These are phyloP conservation scores for Idaea biselata DNA, from an alignment of 2,888 invertebrate species.

Conservation along the genomic window DNA sequence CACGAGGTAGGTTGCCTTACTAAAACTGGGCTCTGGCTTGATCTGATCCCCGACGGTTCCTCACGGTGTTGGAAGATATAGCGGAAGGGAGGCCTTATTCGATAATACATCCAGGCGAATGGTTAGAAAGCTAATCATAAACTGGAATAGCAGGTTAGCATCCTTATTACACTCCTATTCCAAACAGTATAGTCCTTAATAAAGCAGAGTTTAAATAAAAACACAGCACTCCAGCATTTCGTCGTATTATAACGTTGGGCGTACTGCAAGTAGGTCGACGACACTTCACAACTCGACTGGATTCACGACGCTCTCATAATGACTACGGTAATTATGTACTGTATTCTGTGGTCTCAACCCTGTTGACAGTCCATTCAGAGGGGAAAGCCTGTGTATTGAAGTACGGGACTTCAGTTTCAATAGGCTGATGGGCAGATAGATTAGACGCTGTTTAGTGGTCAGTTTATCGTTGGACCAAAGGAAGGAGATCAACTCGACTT, in stretches of 20 bases:
- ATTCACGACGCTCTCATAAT: constrained; percentile 11
- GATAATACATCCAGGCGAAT: too few species aligned
- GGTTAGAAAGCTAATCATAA: too few species aligned
- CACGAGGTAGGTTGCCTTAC: too few species aligned
- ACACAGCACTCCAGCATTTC: neutral
- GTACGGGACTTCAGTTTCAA: neutral
- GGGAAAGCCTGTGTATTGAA: constrained; percentile 1
- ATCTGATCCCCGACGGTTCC: too few species aligned
- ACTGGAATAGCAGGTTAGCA: too few species aligned
- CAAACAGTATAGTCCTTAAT: too few species aligned
- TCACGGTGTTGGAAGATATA: too few species aligned
- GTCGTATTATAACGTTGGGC: neutral
- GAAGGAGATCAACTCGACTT: neutral
- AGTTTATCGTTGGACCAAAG: neutral
- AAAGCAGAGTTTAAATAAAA: neutral
- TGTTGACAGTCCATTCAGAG: neutral
- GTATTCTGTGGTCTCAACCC: neutral
- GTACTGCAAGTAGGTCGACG: constrained; percentile 17
- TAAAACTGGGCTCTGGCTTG: too few species aligned
- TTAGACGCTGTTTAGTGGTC: neutral
- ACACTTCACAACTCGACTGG: constrained; percentile 3
- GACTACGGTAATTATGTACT: constrained; percentile 16
- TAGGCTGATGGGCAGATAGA: neutral
- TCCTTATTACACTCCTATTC: too few species aligned
- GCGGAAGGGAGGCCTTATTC: too few species aligned